Evolutionary conservation across 2,888 invertebrate genomes (phyloP), one percentile per base, ranked within the genome.

Genomic region (Oegoconia quadripuncta): DNA sequence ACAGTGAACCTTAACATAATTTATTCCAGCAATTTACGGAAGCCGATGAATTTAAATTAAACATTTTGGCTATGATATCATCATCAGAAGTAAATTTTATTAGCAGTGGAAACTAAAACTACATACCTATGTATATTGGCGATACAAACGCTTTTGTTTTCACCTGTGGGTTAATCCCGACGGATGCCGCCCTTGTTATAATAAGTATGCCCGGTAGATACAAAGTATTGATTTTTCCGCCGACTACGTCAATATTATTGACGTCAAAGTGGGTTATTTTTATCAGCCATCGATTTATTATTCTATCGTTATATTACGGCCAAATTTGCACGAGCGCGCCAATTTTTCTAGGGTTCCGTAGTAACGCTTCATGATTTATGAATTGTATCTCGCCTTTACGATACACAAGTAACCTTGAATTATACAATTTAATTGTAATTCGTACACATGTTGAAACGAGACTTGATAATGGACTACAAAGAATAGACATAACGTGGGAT

Each of bases 201-300:
- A n/a, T n/a, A n/a, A n/a, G n/a, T n/a, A n/a, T 27, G 12, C 13
- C 27, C 25, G 12, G 25, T 11, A 11, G 8, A 1, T 25, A 25
- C 25, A 5, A 12, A 3, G 27, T 30, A 30, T 55, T 47, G 51
- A 59, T 61, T 65, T 52, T 51, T 52, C 54, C 47, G 48, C 44
- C 39, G 37, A 48, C 55, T 59, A 52, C 53, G 58, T 57, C 64
- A 62, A 54, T 23, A 14, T 36, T 30, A 42, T 34, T 68, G 68
- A 71, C 64, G 66, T 68, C 64, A 66, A 53, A 32, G 36, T 34
- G 44, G 55, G 56, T 54, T 68, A 64, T 64, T 63, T 64, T 49
- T 45, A 46, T 52, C 37, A 34, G 37, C 34, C 31, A 39, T 33
- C 50, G 49, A 51, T 63, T 59, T 56, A 58, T 54, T 52, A 49